Base-by-base conservation (phyloP, 2,888 invertebrate genomes). In the Podabrus alpinus region DNA sequence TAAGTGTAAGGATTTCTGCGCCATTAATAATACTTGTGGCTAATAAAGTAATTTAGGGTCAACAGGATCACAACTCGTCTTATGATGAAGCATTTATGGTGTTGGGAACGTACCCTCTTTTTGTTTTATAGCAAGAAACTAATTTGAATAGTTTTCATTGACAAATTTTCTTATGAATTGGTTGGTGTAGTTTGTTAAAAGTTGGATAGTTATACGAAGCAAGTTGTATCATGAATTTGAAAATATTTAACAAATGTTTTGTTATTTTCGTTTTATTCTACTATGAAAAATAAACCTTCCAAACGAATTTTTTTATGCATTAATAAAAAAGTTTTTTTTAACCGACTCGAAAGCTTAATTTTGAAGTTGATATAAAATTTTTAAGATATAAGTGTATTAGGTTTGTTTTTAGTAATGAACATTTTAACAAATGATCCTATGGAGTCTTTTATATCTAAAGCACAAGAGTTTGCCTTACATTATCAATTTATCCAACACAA, bases 1-100 rank as follows among this genome's bases (percentile, higher is more conserved):
- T 84, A 84, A 85, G 83, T 79, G 75, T 75, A 71, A 76, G 82
- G 83, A 83, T 83, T 80, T 81, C 68, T 71, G 77, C 77, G 78
- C 84, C 85, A 85, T 85, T 84, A 84, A 85, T 84, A 84, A 82
- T 80, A 79, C 80, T 83, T 82, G 82, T 82, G 79, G 81, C 80
- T 80, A 82, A 81, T 81, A 80, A 77, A 80, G 81, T 76, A 80
- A 82, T 83, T 82, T 82, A 79, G 80, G 75, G 75, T 78, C 77
- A 81, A 81, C 81, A 79, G 80, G 70, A 68, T 75, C 69, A 74
- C 68, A 59, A 61, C 66, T 69, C 64, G 66, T 19, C 74, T 76
- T 74, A 72, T 70, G 61, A 61, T 21, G 69, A 62, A 64, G 64
- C 70, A 71, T 74, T 72, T 72, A 75, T 73, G 66, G 64, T 68